Percentiles rank a stretch among this genome's conserved stretches.
phyloP scores from a whole-genome alignment of 2,888 invertebrate genomes.

The Drosophila multiciliata region DNA sequence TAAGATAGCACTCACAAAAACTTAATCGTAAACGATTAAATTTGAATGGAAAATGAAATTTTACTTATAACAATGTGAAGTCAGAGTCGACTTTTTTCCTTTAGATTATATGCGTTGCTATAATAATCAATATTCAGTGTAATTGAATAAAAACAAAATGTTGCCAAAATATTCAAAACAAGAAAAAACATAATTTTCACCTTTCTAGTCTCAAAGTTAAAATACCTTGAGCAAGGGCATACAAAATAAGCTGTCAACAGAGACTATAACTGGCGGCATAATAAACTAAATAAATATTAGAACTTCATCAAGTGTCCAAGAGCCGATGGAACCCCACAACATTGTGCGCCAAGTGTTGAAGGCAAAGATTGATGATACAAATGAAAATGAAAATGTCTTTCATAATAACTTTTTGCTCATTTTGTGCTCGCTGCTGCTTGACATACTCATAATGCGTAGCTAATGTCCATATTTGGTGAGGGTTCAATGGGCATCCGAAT shows the following conservation, averaged over 20 bases:
- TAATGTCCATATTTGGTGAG: slow-evolving; percentile 79
- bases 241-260: slow-evolving; percentile 64
- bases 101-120: neutral
- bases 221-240: neutral
- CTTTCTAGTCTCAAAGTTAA: neutral
- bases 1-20: neutral
- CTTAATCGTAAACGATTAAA: neutral
- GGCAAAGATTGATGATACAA: slow-evolving; percentile 81
- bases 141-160: neutral
- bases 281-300: slow-evolving; percentile 73
- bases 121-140: too few relatives aligned
- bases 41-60: neutral
- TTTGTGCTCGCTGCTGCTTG: slow-evolving; percentile 26
- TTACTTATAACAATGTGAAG: neutral
- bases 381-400: slow-evolving; percentile 45
- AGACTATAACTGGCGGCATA: slow-evolving; percentile 47
- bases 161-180: neutral
- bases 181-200: neutral
- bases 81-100: neutral
- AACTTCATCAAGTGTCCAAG: slow-evolving; percentile 70
- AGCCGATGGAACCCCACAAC: slow-evolving; percentile 20
- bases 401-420: slow-evolving; percentile 51
- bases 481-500: slow-evolving; percentile 74
- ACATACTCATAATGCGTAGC: slow-evolving; percentile 62
- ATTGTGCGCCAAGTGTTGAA: slow-evolving; percentile 71